Percentiles rank a stretch among this genome's conserved stretches.
Evolutionary conservation across 2,888 invertebrate genomes (phyloP).

Genomic region (Cephonodes hylas): DNA sequence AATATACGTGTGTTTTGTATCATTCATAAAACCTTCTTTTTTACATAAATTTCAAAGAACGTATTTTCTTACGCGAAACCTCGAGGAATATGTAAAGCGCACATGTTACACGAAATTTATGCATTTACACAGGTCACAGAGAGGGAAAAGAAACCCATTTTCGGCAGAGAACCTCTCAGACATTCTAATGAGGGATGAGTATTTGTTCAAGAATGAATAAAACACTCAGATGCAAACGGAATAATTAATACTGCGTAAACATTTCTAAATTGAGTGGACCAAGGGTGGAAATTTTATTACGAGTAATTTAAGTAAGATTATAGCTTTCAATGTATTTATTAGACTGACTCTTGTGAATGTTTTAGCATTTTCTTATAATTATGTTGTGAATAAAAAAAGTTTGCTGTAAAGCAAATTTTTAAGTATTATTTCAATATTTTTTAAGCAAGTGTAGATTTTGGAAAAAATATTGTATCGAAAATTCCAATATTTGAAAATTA

Average conservation of each 20-base stretch:
- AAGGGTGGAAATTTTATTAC: neutral
- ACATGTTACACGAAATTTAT: constrained; percentile 46
- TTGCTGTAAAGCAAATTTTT: too few relatives aligned
- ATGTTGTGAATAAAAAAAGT: too few relatives aligned
- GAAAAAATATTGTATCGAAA: too few relatives aligned
- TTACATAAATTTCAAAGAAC: neutral
- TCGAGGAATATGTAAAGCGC: constrained; percentile 28
- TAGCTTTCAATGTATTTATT: neutral
- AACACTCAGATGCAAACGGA: constrained; percentile 26
- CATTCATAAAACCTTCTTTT: neutral
- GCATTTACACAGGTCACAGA: constrained; percentile 53
- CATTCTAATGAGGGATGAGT: constrained; percentile 62
- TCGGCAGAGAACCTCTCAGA: constrained; percentile 59
- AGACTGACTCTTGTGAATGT: too few relatives aligned
- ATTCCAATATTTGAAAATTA: too few relatives aligned
- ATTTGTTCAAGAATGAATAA: constrained; percentile 44
- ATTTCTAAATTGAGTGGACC: constrained; percentile 1
- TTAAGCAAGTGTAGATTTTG: too few relatives aligned
- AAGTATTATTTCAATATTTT: too few relatives aligned
- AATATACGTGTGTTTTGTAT: neutral
- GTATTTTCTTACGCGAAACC: neutral
- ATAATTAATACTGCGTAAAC: constrained; percentile 13
- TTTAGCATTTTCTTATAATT: too few relatives aligned
- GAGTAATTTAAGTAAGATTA: neutral
- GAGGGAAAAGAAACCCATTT: constrained; percentile 59